phyloP scores from a whole-genome alignment of 2,113 vertebrate genomes.

The Urocynchramus pylzowi region DNA sequence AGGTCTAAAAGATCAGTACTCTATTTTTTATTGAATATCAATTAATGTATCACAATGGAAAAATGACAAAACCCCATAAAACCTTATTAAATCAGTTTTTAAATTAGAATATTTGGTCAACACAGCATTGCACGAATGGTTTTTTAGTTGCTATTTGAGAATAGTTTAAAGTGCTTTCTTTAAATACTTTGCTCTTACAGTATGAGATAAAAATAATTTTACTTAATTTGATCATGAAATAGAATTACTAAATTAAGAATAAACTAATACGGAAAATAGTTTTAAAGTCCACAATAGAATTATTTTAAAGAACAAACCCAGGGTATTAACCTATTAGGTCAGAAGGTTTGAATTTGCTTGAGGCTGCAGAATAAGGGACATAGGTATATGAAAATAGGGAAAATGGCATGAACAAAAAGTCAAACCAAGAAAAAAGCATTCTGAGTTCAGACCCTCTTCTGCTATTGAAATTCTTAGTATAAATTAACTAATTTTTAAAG shows the following conservation, averaged over 20 bases:
- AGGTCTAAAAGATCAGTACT: background rate
- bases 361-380: background rate
- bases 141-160: background rate
- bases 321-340: background rate
- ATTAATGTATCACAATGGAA: background rate
- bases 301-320: background rate
- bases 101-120: background rate
- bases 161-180: conserved; percentile 3
- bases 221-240: background rate
- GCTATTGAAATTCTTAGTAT: background rate
- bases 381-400: background rate
- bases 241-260: conserved; percentile 7
- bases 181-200: conserved; percentile 9
- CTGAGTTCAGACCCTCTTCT: background rate
- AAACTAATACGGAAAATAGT: background rate
- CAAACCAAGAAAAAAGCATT: background rate
- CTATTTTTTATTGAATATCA: background rate
- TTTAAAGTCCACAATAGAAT: background rate
- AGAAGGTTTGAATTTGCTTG: background rate
- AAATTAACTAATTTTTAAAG: background rate
- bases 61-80: background rate
- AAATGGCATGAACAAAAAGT: background rate
- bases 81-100: background rate
- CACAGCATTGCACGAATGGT: background rate
- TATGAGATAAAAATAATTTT: conserved; percentile 6